Evolutionary conservation across 2,113 vertebrate genomes (phyloP).

Genomic region (Balaenoptera acutorostrata): DNA sequence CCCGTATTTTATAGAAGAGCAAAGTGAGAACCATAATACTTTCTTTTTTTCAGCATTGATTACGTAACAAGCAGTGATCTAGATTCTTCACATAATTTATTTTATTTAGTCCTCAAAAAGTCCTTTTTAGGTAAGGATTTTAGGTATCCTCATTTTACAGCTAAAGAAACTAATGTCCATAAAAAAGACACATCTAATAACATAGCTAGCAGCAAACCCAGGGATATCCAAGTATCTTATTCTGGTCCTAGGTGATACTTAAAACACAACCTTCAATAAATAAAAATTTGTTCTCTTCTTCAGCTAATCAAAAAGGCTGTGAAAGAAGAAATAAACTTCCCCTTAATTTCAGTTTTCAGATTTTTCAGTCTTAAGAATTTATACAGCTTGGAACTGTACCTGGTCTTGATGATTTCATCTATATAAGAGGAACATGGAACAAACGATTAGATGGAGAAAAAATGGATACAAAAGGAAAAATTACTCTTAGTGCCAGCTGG

Average conservation of each 20-base stretch:
- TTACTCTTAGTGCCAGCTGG: neutral
- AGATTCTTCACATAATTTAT: neutral
- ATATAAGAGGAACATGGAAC: neutral
- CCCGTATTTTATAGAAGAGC: neutral
- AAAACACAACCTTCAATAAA: neutral
- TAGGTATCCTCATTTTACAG: neutral
- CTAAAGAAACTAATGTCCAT: neutral
- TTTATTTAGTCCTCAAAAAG: neutral
- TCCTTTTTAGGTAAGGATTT: neutral
- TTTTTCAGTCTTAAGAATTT: neutral
- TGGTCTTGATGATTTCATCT: neutral
- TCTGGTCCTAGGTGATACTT: neutral
- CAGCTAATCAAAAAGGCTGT: neutral
- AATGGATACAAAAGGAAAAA: neutral
- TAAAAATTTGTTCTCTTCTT: neutral
- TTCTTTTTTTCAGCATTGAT: neutral
- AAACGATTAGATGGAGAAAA: neutral
- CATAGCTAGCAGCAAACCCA: neutral
- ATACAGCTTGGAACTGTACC: neutral
- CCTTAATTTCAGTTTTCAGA: neutral
- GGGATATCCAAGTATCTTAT: neutral
- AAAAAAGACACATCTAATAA: neutral
- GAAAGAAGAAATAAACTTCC: neutral
- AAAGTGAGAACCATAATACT: neutral
- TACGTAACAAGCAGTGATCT: neutral